Evolutionary conservation across 1,140 invertebrate species (phyloP).

Genomic region (Pseudomyrmex dendroicus): DNA sequence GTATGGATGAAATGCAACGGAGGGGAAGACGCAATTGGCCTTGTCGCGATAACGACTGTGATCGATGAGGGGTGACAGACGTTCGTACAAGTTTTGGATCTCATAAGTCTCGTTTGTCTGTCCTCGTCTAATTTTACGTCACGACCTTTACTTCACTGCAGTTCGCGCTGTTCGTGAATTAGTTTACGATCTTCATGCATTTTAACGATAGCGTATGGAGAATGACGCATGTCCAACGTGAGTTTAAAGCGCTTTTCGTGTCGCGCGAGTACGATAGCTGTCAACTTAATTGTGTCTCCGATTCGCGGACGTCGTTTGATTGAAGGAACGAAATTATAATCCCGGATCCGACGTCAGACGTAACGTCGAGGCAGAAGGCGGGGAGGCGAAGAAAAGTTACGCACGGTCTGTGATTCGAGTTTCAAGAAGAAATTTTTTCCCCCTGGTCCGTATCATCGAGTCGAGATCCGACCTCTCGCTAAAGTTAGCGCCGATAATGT

Average conservation of each 20-base stretch:
- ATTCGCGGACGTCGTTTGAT: constrained; percentile 2
- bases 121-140: not conserved
- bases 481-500: constrained; percentile 56
- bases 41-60: not conserved
- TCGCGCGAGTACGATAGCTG: not conserved
- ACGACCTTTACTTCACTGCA: not conserved
- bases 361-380: not conserved
- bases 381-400: constrained; percentile 15
- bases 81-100: not conserved
- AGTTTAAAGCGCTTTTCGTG: not conserved
- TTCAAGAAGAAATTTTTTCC: constrained; percentile 45
- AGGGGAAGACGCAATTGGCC: not conserved
- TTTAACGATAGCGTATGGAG: not conserved
- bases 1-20: constrained; percentile 1
- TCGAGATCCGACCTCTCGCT: constrained; percentile 31
- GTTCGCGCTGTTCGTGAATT: not conserved
- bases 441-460: constrained; percentile 7
- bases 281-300: constrained; percentile 33
- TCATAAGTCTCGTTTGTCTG: no score
- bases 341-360: not conserved
- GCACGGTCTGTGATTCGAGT: constrained; percentile 35
- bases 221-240: not conserved
- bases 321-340: constrained; percentile 38
- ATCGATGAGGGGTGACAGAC: not conserved
- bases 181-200: not conserved